A percentile compares a stretch with the other conserved stretches of the same genome.
These are phyloP conservation scores for Allolobophora icterica DNA, from an alignment of 2,888 invertebrate genomes.

Conservation along the genomic window DNA sequence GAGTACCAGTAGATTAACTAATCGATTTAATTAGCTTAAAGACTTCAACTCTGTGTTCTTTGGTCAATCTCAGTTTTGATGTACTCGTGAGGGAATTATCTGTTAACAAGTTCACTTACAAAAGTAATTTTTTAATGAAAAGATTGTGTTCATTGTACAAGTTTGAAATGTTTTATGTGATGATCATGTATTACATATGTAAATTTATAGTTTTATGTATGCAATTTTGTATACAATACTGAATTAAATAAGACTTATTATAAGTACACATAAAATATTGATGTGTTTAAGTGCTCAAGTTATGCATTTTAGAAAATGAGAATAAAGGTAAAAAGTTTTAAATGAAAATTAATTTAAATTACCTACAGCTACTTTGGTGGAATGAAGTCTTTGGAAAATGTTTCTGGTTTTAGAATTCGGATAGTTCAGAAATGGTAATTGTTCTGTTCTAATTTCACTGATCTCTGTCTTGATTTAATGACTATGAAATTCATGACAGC, in stretches of 20 bases:
- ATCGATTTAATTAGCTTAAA: background rate
- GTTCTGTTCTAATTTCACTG: background rate
- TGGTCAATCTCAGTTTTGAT: background rate
- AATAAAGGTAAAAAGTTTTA: background rate
- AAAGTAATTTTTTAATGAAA: background rate
- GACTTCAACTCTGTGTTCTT: background rate
- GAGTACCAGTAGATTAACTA: background rate
- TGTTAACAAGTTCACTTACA: background rate
- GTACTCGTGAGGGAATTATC: slow-evolving; percentile 3
- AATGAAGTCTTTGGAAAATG: background rate
- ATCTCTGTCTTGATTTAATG: slow-evolving; percentile 8
- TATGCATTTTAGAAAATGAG: background rate
- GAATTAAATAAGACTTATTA: background rate
- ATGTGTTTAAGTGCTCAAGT: slow-evolving; percentile 12
- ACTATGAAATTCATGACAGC: too few relatives aligned
- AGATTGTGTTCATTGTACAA: background rate
- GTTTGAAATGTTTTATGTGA: background rate
- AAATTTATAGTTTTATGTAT: background rate
- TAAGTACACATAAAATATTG: background rate
- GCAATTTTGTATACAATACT: slow-evolving; percentile 7
- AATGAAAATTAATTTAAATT: background rate
- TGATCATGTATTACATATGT: background rate
- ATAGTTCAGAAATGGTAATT: background rate
- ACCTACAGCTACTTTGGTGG: background rate
- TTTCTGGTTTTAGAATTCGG: background rate